Evolutionary conservation across 1,140 invertebrate species (phyloP), one percentile per base, ranked within the genome.

Genomic region (Cotesia vestalis): DNA sequence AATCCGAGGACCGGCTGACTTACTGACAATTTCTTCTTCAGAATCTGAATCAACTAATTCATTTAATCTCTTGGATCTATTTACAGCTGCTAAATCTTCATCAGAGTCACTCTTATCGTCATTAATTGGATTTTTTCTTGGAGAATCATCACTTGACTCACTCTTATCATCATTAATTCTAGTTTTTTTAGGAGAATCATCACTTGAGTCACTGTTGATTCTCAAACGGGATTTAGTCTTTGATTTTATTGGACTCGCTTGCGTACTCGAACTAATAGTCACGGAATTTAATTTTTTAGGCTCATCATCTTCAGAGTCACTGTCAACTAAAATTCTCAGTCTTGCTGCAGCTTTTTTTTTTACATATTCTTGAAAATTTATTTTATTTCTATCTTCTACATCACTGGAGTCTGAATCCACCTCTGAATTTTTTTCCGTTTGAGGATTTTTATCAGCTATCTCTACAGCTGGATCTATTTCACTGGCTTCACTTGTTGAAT

Each of bases 11-110:
- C 40, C 40, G 5, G 6, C 4, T 9, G 40, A 46, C 11, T 46
- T 46, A 9, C 5, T 6, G 6, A 46, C 40, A 46, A 46, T 46
- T 46, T 71, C 69, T 38, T 69, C 66, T 40, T 69, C 27, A 12
- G 76, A 78, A 60, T 81, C 76, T 11, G 70, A 76, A 17, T 78
- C 76, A 12, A 78, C 36, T 27, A 76, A 4, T 52, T 11, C 69
- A 11, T 51, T 75, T 4, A 71, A 60, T 59, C 72, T 12, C 46
- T 69, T 52, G 60, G 71, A 72, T 14, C n/a, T 62, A 70, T 35
- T 55, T 17, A 20, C 53, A 53, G 35, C 6, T n/a, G 71, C 70
- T 35, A 66, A 11, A 27, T 3, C 14, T 27, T 52, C 27, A 60
- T 57, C 53, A 12, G 20, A 73, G 12, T 34, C n/a, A 51, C 12